A percentile compares a stretch with the other conserved stretches of the same genome.
Evolutionary conservation across 92 coral and sea anemone species (phyloP).

Genomic region (Porites lobata): DNA sequence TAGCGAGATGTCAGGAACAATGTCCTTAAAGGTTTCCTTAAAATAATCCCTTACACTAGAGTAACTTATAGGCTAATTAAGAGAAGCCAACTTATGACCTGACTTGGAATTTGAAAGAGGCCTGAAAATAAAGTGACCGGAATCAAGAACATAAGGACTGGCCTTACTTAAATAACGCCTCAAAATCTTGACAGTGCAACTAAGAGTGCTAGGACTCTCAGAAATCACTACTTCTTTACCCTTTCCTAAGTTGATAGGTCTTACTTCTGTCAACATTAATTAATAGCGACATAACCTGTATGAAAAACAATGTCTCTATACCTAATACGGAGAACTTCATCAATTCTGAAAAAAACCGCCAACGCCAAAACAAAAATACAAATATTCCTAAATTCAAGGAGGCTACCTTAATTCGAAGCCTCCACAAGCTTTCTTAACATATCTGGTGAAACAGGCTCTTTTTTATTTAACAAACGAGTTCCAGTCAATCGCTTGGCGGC

Average conservation of each 20-base stretch:
- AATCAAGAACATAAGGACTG: neutral
- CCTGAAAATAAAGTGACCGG: neutral
- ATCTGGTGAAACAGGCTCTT: neutral
- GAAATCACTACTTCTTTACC: conserved; percentile 16
- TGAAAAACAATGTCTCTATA: neutral
- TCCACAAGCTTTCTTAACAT: neutral
- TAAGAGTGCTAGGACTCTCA: neutral
- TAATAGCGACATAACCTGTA: neutral
- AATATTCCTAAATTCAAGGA: neutral
- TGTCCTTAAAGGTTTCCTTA: neutral
- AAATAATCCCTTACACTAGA: neutral
- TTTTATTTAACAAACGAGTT: neutral
- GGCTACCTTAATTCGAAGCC: neutral
- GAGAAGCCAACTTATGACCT: neutral
- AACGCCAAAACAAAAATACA: neutral
- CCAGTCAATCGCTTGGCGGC: neutral
- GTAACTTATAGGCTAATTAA: neutral
- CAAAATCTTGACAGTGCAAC: neutral
- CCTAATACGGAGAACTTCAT: neutral
- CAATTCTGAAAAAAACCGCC: neutral
- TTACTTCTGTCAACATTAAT: neutral
- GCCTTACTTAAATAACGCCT: neutral
- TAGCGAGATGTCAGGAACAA: neutral
- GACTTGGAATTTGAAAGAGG: too few species aligned
- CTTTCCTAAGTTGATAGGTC: neutral